A percentile compares a stretch with the other conserved stretches of the same genome.
phyloP scores from a whole-genome alignment of 2,888 invertebrate species.

The Neelides folsomi region DNA sequence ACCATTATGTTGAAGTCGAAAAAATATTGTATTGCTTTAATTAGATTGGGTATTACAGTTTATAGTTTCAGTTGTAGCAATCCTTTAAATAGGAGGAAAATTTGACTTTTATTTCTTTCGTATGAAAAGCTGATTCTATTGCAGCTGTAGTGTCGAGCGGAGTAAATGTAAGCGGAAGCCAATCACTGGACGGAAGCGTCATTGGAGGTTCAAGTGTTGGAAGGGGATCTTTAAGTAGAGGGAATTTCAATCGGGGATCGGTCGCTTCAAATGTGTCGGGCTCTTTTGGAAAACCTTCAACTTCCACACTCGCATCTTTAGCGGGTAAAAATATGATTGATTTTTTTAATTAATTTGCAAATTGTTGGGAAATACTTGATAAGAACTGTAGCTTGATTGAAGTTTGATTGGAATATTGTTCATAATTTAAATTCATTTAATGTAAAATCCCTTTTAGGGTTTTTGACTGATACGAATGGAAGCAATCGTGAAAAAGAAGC shows the following conservation, averaged over 20 bases:
- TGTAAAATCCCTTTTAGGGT: conserved; percentile 22
- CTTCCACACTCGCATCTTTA: conserved; percentile 67
- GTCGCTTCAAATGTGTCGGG: conserved; percentile 54
- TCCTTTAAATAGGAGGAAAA: too few relatives aligned
- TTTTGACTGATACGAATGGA: conserved; percentile 34
- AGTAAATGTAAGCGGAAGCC: conserved; percentile 32
- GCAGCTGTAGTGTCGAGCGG: conserved; percentile 26
- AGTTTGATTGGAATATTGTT: too few relatives aligned
- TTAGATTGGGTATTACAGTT: too few relatives aligned
- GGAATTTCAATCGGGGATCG: conserved; percentile 60
- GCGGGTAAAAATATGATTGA: conserved; percentile 69
- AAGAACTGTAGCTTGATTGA: neutral
- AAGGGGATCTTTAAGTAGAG: conserved; percentile 43
- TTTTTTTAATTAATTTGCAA: too few relatives aligned
- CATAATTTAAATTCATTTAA: too few relatives aligned
- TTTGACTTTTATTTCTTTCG: too few relatives aligned
- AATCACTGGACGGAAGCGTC: conserved; percentile 32
- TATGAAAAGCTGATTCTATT: too few relatives aligned
- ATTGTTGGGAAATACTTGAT: too few relatives aligned
- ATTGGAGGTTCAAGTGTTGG: conserved; percentile 47
- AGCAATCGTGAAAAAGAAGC: conserved; percentile 31
- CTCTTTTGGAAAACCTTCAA: conserved; percentile 63
- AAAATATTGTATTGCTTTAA: neutral
- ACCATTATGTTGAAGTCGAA: neutral
- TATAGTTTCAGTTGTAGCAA: too few relatives aligned